Conservation (phyloP, 2,113 vertebrate species). For the Acinonyx jubatus region DNA sequence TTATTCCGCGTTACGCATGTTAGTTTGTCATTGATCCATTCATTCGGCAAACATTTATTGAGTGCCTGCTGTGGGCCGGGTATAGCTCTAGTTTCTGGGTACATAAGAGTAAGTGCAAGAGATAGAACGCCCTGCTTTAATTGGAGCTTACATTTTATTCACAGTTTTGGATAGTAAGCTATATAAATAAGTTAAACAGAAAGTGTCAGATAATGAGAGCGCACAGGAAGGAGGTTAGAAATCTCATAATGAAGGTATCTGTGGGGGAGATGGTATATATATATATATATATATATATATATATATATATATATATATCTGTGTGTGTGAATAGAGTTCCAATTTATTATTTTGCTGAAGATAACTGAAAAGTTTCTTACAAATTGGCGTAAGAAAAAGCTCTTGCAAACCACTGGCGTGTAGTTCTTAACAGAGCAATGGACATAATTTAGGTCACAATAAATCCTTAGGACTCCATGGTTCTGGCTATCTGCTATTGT, state of each 20-base stretch:
- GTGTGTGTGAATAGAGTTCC: neutral
- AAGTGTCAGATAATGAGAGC: neutral
- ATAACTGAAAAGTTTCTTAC: neutral
- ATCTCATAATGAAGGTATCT: neutral
- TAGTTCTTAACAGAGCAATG: neutral
- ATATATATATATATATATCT: too few species aligned
- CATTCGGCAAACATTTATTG: neutral
- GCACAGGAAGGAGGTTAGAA: neutral
- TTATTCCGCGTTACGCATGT: neutral
- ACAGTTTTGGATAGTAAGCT: neutral
- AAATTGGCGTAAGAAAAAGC: neutral
- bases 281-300: too few species aligned
- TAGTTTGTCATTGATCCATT: neutral
- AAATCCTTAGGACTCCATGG: neutral
- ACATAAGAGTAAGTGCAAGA: neutral
- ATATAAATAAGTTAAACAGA: conserved; percentile 22
- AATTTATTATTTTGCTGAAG: conserved; percentile 13
- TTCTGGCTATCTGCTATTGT: neutral
- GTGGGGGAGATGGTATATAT: rapidly evolving
- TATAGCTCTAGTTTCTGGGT: neutral
- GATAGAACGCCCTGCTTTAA: neutral
- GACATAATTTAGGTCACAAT: neutral
- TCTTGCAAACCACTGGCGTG: neutral
- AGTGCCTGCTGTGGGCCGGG: neutral
- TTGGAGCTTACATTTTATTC: neutral